Evolutionary conservation across 2,113 vertebrate genomes (phyloP).

Genomic region (Andinoacara biseriatus): DNA sequence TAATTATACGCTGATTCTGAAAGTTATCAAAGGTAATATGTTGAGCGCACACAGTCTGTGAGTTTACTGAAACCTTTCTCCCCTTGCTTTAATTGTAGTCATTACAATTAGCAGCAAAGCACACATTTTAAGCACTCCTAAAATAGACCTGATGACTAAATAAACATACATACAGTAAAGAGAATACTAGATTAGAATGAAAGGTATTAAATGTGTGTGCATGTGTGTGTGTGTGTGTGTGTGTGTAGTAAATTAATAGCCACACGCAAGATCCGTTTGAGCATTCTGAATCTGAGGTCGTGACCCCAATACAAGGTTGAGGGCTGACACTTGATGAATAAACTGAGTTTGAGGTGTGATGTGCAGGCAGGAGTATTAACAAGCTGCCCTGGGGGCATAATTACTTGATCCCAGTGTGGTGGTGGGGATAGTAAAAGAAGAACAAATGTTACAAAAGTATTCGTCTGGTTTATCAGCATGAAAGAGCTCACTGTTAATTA

Average conservation of each 20-base stretch:
- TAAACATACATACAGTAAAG: not conserved
- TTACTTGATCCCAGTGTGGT: slow-evolving; percentile 40
- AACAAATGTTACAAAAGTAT: not conserved
- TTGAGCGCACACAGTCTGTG: slow-evolving; percentile 36
- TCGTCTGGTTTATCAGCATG: not conserved
- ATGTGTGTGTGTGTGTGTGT: not conserved
- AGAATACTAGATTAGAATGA: not conserved
- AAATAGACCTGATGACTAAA: slow-evolving; percentile 24
- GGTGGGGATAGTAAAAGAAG: slow-evolving; percentile 25
- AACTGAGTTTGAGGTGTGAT: not conserved
- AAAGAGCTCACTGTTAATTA: not conserved
- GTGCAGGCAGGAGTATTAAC: not conserved
- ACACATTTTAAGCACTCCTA: not conserved
- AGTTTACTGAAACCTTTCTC: slow-evolving; percentile 16
- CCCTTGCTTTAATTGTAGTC: slow-evolving; percentile 30
- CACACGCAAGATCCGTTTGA: not conserved
- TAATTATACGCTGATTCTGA: slow-evolving; percentile 38
- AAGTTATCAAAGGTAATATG: slow-evolving; percentile 43
- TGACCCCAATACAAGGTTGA: not conserved
- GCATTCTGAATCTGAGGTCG: not conserved
- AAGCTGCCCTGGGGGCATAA: slow-evolving; percentile 8
- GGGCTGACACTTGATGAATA: slow-evolving; percentile 22
- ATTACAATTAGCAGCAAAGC: slow-evolving; percentile 44
- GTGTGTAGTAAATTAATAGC: not conserved
- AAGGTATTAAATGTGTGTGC: not conserved